These are phyloP conservation scores for Amphiprion clarkii DNA, from an alignment of 2,797 vertebrate genomes.

Conservation along the genomic window DNA sequence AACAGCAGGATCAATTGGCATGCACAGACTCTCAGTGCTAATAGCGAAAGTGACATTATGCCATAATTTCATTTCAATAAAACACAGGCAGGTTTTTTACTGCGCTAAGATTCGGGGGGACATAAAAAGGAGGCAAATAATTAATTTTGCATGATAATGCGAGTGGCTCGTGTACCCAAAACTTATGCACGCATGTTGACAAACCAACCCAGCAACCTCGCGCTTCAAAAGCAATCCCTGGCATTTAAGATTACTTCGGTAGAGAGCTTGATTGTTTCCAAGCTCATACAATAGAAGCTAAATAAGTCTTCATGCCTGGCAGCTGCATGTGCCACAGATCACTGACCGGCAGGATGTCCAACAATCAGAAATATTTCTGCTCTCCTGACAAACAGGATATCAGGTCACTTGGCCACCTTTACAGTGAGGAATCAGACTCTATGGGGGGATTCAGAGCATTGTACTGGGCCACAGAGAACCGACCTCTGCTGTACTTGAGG, in stretches of 20 bases:
- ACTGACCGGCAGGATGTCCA: constrained; percentile 76
- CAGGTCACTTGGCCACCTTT: constrained; percentile 68
- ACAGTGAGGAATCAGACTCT: constrained; percentile 54
- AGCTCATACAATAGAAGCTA: constrained; percentile 67
- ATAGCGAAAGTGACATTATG: constrained; percentile 86
- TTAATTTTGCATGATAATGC: constrained; percentile 75
- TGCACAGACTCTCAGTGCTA: constrained; percentile 81
- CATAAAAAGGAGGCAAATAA: constrained; percentile 73
- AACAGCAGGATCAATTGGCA: constrained; percentile 86
- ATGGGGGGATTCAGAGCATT: constrained; percentile 30
- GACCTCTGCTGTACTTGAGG: constrained; percentile 18
- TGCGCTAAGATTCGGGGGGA: constrained; percentile 61
- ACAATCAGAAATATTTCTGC: constrained; percentile 78
- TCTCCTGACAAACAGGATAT: constrained; percentile 80
- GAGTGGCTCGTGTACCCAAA: constrained; percentile 44
- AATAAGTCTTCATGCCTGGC: constrained; percentile 55
- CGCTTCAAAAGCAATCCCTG: constrained; percentile 52
- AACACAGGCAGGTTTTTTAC: constrained; percentile 75
- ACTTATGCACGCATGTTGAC: constrained; percentile 58
- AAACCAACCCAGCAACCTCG: constrained; percentile 48
- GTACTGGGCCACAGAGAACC: constrained; percentile 10
- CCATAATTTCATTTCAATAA: constrained; percentile 83
- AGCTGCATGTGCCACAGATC: constrained; percentile 77
- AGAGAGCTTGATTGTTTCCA: constrained; percentile 52
- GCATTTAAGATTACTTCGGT: constrained; percentile 41